Percentiles rank a stretch among this genome's conserved stretches.
These are phyloP conservation scores for Ruditapes philippinarum DNA, from an alignment of 1,140 invertebrate species.

Conservation along the genomic window DNA sequence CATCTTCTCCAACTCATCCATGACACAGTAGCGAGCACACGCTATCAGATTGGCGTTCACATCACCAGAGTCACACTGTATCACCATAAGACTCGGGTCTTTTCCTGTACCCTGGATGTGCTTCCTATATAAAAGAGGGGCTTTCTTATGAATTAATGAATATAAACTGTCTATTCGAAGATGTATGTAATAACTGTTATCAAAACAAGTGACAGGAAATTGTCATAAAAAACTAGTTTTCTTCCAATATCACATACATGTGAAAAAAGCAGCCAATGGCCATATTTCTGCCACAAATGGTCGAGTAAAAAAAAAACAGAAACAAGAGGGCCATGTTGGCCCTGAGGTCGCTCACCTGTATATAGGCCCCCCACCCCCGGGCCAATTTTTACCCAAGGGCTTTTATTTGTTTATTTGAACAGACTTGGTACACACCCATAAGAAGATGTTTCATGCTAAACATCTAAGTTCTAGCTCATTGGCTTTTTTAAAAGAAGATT, in stretches of 20 bases:
- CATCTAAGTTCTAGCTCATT: not conserved
- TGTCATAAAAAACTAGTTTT: too few species aligned
- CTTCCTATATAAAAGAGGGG: conserved; percentile 52
- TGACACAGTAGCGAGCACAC: conserved; percentile 77
- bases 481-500: not conserved
- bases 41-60: conserved; percentile 75
- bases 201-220: too few species aligned
- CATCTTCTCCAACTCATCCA: conserved; percentile 46
- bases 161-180: too few species aligned
- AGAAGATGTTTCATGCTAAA: not conserved
- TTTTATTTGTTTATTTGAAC: not conserved
- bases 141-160: too few species aligned
- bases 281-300: too few species aligned
- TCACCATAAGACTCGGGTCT: conserved; percentile 72
- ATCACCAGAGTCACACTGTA: conserved; percentile 81
- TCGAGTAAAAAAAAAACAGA: too few species aligned
- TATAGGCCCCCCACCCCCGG: not conserved
- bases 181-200: too few species aligned
- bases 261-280: too few species aligned
- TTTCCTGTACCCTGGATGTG: conserved; percentile 64
- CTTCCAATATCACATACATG: too few species aligned
- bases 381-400: not conserved
- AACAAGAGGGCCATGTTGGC: too few species aligned
- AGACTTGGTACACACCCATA: not conserved
- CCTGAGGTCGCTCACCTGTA: too few species aligned